These are phyloP conservation scores for Glaucomys volans DNA, from an alignment of 2,113 vertebrate genomes.

Conservation along the genomic window DNA sequence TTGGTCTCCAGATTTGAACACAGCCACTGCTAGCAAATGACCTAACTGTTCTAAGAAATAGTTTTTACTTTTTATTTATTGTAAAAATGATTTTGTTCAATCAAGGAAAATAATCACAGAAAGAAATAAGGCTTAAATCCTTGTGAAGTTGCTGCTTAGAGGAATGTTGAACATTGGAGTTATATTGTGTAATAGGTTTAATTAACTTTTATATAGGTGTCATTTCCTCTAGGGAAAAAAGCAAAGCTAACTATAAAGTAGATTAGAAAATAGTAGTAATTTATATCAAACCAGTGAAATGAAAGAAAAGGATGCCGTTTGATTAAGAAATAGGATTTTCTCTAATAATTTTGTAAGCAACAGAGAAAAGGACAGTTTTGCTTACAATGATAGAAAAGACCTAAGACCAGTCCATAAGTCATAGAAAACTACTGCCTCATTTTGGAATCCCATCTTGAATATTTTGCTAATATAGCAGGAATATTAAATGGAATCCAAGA, in stretches of 20 bases:
- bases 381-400: neutral
- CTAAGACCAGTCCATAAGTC: slow-evolving; percentile 31
- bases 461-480: slow-evolving; percentile 63
- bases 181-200: neutral
- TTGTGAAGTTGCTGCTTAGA: neutral
- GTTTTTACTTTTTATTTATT: slow-evolving; percentile 30
- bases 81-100: slow-evolving; percentile 33
- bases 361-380: slow-evolving; percentile 32
- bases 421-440: slow-evolving; percentile 8
- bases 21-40: neutral
- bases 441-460: slow-evolving; percentile 59
- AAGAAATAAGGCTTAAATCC: slow-evolving; percentile 32
- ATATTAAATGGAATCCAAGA: slow-evolving; percentile 62
- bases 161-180: neutral
- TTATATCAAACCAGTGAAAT: neutral
- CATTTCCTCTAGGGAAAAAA: slow-evolving; percentile 59
- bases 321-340: slow-evolving; percentile 35
- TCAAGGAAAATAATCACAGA: neutral
- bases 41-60: neutral
- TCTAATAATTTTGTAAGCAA: slow-evolving; percentile 58
- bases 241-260: slow-evolving; percentile 26
- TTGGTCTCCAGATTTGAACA: neutral
- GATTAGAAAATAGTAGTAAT: slow-evolving; percentile 49
- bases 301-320: slow-evolving; percentile 18
- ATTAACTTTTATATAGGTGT: slow-evolving; percentile 61